These are phyloP conservation scores for Mnemiopsis leidyi DNA, from an alignment of 37 sponge, comb jelly and placozoan species.

Conservation along the genomic window DNA sequence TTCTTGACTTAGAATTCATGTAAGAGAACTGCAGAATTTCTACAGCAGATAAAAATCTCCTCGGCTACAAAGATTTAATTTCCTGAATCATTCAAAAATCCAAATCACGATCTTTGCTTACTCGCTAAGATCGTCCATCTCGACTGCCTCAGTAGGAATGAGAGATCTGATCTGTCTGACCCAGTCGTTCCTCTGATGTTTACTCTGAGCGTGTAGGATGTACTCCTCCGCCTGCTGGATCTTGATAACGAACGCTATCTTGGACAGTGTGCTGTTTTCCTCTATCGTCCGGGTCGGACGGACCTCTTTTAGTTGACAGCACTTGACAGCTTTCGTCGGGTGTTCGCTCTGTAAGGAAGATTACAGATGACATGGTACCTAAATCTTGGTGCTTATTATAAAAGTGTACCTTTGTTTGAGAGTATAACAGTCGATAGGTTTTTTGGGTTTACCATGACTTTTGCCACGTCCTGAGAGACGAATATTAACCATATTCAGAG, in stretches of 20 bases:
- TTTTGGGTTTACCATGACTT: no score
- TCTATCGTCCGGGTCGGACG: conserved; percentile 6
- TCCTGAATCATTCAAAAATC: no score
- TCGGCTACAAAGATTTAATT: no score
- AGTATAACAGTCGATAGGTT: no score
- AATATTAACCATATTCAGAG: no score
- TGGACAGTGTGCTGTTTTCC: conserved; percentile 25
- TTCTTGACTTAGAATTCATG: no score
- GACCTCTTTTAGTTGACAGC: conserved; percentile 16
- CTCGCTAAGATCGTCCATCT: conserved; percentile 22
- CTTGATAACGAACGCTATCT: conserved; percentile 25
- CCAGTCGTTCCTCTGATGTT: conserved; percentile 10
- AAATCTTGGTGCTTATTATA: no score
- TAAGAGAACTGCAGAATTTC: no score
- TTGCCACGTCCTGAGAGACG: no score
- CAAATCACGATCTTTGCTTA: no score
- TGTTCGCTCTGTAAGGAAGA: conserved; percentile 5
- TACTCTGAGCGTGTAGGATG: conserved; percentile 16
- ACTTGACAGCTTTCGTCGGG: conserved; percentile 1
- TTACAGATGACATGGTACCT: background rate
- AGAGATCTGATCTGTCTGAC: conserved; percentile 13
- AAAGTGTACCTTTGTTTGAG: no score
- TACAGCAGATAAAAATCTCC: no score
- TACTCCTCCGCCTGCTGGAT: conserved; percentile 28
- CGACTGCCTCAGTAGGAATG: background rate